phyloP scores from a whole-genome alignment of 2,888 invertebrate genomes.

The Trichopoda pennipes region DNA sequence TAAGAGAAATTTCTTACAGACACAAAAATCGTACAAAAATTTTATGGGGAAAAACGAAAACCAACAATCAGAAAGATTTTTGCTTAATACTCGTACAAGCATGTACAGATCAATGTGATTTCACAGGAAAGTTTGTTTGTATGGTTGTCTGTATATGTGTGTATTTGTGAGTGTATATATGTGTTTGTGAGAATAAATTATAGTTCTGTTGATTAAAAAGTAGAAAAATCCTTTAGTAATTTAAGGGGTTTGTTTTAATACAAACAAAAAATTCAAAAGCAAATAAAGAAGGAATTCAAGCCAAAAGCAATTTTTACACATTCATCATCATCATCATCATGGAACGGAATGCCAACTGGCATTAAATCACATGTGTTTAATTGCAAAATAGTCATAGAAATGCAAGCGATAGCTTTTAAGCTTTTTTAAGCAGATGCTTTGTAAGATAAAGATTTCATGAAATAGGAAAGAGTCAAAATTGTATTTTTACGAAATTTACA shows the following conservation, averaged over 20 bases:
- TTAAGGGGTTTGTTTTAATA: slow-evolving; percentile 52
- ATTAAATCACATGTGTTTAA: background rate
- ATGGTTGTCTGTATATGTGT: too few relatives aligned
- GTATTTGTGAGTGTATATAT: background rate
- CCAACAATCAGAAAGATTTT: slow-evolving; percentile 5
- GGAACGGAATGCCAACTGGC: slow-evolving; percentile 38
- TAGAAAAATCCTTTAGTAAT: slow-evolving; percentile 56
- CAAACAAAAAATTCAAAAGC: slow-evolving; percentile 51
- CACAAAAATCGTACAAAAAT: slow-evolving; percentile 20
- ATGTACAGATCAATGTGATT: background rate
- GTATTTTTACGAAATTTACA: too few relatives aligned
- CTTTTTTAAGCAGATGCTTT: too few relatives aligned
- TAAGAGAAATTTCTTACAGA: slow-evolving; percentile 16
- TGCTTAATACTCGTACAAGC: background rate
- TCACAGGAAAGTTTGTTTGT: too few relatives aligned
- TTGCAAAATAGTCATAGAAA: background rate
- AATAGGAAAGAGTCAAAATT: too few relatives aligned
- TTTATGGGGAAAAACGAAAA: slow-evolving; percentile 20
- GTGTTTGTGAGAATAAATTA: slow-evolving; percentile 36
- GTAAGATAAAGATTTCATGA: too few relatives aligned
- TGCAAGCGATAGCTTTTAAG: background rate
- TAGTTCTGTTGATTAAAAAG: slow-evolving; percentile 62
- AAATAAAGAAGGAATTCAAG: slow-evolving; percentile 14
- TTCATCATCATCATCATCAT: too few relatives aligned
- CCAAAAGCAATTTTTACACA: slow-evolving; percentile 12